Evolutionary conservation across 2,888 invertebrate species (phyloP).

Genomic region (Melanchra persicariae): DNA sequence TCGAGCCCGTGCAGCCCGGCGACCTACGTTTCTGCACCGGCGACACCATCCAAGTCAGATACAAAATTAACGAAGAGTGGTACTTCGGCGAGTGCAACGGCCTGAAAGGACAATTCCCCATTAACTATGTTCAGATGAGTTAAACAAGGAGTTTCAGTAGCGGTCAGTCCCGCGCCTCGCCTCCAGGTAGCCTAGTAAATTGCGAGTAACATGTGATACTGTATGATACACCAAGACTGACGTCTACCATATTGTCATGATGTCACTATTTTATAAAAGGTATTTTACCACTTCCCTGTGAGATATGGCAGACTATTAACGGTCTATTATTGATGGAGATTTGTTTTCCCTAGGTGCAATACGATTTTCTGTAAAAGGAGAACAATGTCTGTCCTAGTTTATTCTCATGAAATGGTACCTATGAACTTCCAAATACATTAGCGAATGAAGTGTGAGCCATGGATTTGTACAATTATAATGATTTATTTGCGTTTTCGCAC

Average conservation of each 20-base stretch:
- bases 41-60: slow-evolving; percentile 91
- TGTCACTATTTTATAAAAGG: slow-evolving; percentile 59
- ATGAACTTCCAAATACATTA: slow-evolving; percentile 51
- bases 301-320: slow-evolving; percentile 54
- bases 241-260: slow-evolving; percentile 66
- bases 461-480: slow-evolving; percentile 79
- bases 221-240: slow-evolving; percentile 72
- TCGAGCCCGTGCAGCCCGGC: slow-evolving; percentile 91
- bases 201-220: slow-evolving; percentile 62
- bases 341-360: slow-evolving; percentile 61
- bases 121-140: slow-evolving; percentile 93
- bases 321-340: slow-evolving; percentile 50
- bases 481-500: slow-evolving; percentile 77
- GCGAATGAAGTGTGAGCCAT: slow-evolving; percentile 73
- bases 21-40: slow-evolving; percentile 82
- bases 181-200: slow-evolving; percentile 46
- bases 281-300: slow-evolving; percentile 40
- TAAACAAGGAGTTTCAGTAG: slow-evolving; percentile 65
- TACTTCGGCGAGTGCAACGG: slow-evolving; percentile 93
- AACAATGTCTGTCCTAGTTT: slow-evolving; percentile 43
- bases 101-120: slow-evolving; percentile 94
- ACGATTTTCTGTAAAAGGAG: slow-evolving; percentile 50
- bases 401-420: slow-evolving; percentile 41
- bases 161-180: slow-evolving; percentile 31
- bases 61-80: slow-evolving; percentile 94